A percentile compares a stretch with the other conserved stretches of the same genome.
These are phyloP conservation scores for Centropus unirufus DNA, from an alignment of 2,113 vertebrate species.

Conservation along the genomic window DNA sequence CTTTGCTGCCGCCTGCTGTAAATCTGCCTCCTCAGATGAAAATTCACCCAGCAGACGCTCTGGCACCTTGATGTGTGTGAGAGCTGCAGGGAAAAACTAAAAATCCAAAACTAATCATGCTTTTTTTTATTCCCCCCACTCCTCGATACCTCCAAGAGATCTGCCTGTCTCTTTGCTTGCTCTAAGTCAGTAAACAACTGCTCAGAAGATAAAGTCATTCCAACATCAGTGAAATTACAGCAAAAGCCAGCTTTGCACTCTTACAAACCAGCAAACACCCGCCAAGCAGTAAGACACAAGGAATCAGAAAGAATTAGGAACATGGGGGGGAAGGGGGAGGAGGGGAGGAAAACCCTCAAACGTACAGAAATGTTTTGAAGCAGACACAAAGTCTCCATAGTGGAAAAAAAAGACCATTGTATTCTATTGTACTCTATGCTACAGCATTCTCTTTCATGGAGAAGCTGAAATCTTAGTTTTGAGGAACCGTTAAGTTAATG, in stretches of 20 bases:
- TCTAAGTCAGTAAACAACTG: not conserved
- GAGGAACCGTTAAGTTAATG: conserved; percentile 33
- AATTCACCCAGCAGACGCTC: not conserved
- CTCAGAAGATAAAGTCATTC: not conserved
- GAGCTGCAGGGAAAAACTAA: not conserved
- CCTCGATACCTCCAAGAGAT: not conserved
- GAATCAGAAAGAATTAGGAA: conserved; percentile 22
- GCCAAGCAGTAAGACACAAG: not conserved
- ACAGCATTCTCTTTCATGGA: conserved; percentile 37
- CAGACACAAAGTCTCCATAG: conserved; percentile 13
- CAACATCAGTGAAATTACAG: conserved; percentile 50
- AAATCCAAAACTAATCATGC: not conserved
- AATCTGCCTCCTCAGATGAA: not conserved
- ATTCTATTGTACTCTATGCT: conserved; percentile 10
- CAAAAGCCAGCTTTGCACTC: not conserved
- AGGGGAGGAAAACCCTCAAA: not conserved
- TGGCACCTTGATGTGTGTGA: not conserved
- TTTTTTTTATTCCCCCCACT: not conserved
- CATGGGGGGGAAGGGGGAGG: not conserved
- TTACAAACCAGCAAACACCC: not conserved
- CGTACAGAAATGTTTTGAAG: conserved; percentile 5
- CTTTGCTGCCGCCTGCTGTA: conserved; percentile 61
- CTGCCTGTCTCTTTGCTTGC: not conserved
- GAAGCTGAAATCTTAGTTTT: conserved; percentile 58
- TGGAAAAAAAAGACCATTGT: not conserved